A percentile compares a stretch with the other conserved stretches of the same genome.
Conservation (phyloP, 2,888 invertebrate species). For the Andrena dorsata region DNA sequence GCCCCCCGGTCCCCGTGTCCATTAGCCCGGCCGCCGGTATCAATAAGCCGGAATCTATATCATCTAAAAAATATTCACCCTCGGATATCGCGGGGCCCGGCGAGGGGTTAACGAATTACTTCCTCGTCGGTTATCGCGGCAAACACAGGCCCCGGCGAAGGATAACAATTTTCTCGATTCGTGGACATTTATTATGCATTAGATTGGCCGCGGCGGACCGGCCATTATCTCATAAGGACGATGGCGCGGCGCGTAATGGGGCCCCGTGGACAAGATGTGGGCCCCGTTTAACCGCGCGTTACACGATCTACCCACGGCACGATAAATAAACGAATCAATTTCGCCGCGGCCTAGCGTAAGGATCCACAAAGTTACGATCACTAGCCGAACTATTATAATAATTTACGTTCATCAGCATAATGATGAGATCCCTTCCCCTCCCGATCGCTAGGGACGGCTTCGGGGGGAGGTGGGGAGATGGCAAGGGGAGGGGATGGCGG, state of each 20-base stretch:
- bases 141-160: constrained; percentile 8
- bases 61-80: constrained; percentile 10
- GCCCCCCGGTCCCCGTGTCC: neutral
- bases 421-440: constrained; percentile 32
- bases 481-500: neutral
- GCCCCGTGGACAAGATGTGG: constrained; percentile 17
- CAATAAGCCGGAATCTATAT: constrained; percentile 5
- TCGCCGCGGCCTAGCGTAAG: constrained; percentile 5
- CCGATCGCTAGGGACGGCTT: neutral
- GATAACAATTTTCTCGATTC: constrained; percentile 43
- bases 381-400: constrained; percentile 54
- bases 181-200: constrained; percentile 51
- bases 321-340: constrained; percentile 55
- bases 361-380: constrained; percentile 52
- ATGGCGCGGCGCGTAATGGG: constrained; percentile 1
- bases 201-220: constrained; percentile 13
- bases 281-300: constrained; percentile 26
- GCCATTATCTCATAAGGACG: constrained; percentile 42
- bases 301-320: constrained; percentile 27
- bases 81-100: constrained; percentile 15
- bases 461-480: neutral
- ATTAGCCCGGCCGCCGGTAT: neutral
- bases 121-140: constrained; percentile 46
- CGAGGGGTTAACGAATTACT: constrained; percentile 44
- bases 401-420: constrained; percentile 63